These are phyloP conservation scores for Mya arenaria DNA, from an alignment of 1,140 invertebrate species.

Conservation along the genomic window DNA sequence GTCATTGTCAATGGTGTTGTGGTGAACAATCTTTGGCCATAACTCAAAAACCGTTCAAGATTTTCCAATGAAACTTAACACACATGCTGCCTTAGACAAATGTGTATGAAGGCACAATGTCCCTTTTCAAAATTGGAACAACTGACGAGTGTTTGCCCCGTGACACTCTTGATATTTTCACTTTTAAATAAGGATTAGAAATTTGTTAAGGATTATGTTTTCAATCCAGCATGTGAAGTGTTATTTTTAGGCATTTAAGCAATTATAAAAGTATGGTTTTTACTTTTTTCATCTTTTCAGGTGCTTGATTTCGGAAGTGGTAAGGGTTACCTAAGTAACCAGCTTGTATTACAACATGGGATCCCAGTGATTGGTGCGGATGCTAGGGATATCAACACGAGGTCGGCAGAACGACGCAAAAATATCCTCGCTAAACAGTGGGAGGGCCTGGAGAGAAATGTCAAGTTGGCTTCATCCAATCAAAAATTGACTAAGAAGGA, in stretches of 20 bases:
- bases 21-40: no score
- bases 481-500: conserved; percentile 56
- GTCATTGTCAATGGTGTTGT: no score
- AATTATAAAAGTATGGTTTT: no score
- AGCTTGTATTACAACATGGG: conserved; percentile 86
- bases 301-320: conserved; percentile 93
- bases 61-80: no score
- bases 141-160: no score
- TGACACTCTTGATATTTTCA: neutral
- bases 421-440: conserved; percentile 82
- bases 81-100: no score
- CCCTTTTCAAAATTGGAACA: no score
- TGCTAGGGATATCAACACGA: conserved; percentile 85
- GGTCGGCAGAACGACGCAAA: conserved; percentile 84
- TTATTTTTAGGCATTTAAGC: neutral
- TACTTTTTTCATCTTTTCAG: conserved; percentile 52
- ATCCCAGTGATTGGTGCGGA: conserved; percentile 90
- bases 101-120: no score
- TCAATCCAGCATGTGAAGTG: neutral
- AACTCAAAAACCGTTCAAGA: no score
- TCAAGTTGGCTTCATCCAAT: conserved; percentile 44
- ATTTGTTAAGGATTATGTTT: neutral
- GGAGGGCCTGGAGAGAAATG: conserved; percentile 57
- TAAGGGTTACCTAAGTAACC: conserved; percentile 90
- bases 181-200: neutral